Conservation (phyloP, 2,888 invertebrate species). For the Drosophila silvestris region DNA sequence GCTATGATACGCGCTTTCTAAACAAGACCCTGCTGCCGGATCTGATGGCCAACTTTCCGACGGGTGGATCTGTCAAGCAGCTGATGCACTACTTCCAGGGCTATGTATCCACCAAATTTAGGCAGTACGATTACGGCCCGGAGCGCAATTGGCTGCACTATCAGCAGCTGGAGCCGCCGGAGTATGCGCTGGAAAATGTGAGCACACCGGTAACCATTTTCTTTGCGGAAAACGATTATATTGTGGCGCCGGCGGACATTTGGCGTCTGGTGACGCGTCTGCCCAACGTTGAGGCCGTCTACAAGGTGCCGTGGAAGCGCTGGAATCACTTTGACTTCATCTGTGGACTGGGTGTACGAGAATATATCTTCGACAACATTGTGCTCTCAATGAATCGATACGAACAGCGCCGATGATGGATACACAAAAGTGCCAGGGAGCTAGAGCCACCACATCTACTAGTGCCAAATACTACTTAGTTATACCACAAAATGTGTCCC, state of each 20-base stretch:
- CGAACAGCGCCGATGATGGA: conserved; percentile 64
- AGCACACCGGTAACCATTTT: conserved; percentile 81
- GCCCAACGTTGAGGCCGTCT: conserved; percentile 77
- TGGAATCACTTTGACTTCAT: conserved; percentile 85
- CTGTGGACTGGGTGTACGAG: conserved; percentile 82
- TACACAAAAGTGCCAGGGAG: conserved; percentile 25
- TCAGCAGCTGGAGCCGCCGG: conserved; percentile 81
- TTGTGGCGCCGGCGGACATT: conserved; percentile 83
- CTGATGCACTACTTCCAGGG: conserved; percentile 84
- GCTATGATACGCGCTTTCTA: conserved; percentile 81
- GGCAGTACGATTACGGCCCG: conserved; percentile 83
- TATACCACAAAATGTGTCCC: conserved; percentile 56
- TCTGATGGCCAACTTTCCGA: conserved; percentile 83
- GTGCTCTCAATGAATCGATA: conserved; percentile 79
- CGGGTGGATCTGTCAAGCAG: conserved; percentile 84
- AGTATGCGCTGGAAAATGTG: conserved; percentile 80
- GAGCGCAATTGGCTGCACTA: conserved; percentile 80
- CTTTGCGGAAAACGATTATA: conserved; percentile 84
- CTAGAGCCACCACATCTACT: conserved; percentile 60
- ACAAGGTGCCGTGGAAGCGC: conserved; percentile 83
- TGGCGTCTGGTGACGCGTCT: conserved; percentile 78
- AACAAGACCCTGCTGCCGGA: conserved; percentile 83
- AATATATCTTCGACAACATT: conserved; percentile 83
- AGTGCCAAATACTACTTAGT: conserved; percentile 74
- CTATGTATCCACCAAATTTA: conserved; percentile 83